A percentile compares a stretch with the other conserved stretches of the same genome.
phyloP scores from a whole-genome alignment of 92 coral and sea anemone genomes.

The Zoanthus sansibaricus region DNA sequence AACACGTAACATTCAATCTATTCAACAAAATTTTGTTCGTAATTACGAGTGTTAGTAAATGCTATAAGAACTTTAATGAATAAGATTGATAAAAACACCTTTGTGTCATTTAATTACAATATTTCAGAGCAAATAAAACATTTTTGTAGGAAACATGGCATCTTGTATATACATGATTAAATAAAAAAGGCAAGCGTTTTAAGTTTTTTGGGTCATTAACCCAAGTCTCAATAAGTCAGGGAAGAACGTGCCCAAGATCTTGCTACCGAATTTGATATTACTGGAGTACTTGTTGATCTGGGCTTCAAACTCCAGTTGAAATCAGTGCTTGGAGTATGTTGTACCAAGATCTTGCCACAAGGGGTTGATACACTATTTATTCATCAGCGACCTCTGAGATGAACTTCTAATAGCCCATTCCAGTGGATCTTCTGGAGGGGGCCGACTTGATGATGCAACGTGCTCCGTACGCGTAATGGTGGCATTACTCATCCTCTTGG shows the following conservation, averaged over 20 bases:
- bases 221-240: neutral
- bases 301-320: neutral
- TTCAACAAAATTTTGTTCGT: neutral
- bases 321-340: neutral
- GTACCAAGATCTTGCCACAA: neutral
- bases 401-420: conserved; percentile 48
- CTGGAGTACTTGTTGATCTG: neutral
- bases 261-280: neutral
- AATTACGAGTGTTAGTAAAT: neutral
- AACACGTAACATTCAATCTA: neutral
- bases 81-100: neutral
- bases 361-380: neutral
- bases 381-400: conserved; percentile 31
- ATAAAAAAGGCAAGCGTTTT: neutral
- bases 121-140: neutral
- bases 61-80: neutral
- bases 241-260: neutral
- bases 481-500: conserved; percentile 1
- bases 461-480: conserved; percentile 23
- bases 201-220: neutral
- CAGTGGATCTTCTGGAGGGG: conserved; percentile 34
- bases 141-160: neutral
- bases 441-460: conserved; percentile 24
- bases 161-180: neutral
- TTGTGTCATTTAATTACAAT: neutral